Conservation (phyloP, 2,797 vertebrate species). For the Myotis myotis region DNA sequence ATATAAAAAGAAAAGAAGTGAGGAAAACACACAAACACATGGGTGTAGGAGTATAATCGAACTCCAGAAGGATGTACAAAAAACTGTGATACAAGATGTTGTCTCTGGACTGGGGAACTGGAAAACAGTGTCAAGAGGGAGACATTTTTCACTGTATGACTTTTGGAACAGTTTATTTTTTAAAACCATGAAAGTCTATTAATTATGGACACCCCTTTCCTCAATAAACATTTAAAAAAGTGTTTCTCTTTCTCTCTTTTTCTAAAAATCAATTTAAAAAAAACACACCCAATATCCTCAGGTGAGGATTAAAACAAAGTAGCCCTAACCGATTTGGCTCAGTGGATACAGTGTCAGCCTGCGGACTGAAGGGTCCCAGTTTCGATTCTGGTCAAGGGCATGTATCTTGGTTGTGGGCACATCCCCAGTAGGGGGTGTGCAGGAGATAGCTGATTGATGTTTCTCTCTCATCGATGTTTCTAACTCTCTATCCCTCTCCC, state of each 20-base stretch:
- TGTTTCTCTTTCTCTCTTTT: not conserved
- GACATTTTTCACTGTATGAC: not conserved
- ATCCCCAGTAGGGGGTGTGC: no score
- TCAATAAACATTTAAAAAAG: not conserved
- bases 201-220: not conserved
- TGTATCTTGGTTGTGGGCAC: no score
- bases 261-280: not conserved
- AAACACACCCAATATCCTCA: not conserved
- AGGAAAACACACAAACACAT: not conserved
- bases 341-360: no score
- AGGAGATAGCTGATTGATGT: no score
- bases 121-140: not conserved
- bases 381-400: no score
- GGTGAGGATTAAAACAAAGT: not conserved
- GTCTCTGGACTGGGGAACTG: not conserved
- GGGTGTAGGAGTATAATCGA: not conserved
- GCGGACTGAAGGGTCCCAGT: no score
- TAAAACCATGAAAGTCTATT: not conserved
- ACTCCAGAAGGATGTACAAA: not conserved
- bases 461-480: no score
- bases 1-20: no score
- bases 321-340: no score
- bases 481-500: no score
- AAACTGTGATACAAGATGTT: not conserved
- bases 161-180: constrained; percentile 35